A percentile compares a stretch with the other conserved stretches of the same genome.
Evolutionary conservation across 2,888 invertebrate species (phyloP).

Genomic region (Cerceris ruficornis): DNA sequence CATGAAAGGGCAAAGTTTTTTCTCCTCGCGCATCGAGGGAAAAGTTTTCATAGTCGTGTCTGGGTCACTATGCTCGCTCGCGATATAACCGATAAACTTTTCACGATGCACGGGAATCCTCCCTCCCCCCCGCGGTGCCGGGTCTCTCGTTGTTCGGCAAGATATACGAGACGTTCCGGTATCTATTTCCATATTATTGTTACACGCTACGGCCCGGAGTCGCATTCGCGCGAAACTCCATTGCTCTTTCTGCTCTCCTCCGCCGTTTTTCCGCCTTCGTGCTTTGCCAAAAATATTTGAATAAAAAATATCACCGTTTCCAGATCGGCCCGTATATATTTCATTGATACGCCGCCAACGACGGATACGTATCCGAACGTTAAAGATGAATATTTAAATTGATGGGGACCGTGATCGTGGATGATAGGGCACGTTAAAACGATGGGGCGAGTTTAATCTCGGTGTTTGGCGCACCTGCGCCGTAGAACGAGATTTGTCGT

Average conservation of each 20-base stretch:
- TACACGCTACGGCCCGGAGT: slow-evolving; percentile 17
- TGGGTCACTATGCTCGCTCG: slow-evolving; percentile 47
- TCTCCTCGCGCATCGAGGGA: background rate
- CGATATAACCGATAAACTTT: slow-evolving; percentile 52
- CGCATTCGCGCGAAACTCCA: slow-evolving; percentile 9
- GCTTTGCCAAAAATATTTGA: background rate
- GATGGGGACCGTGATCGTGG: no score
- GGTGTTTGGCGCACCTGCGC: no score
- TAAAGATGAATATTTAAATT: no score
- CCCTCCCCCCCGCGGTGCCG: background rate
- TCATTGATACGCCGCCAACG: no score
- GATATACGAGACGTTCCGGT: slow-evolving; percentile 33
- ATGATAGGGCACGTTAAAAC: no score
- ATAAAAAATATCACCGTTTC: slow-evolving; percentile 9
- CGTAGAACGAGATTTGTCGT: no score
- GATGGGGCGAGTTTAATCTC: no score
- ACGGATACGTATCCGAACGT: no score
- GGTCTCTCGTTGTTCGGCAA: slow-evolving; percentile 19
- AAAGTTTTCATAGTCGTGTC: slow-evolving; percentile 45
- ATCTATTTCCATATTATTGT: slow-evolving; percentile 55
- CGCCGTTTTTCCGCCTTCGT: background rate
- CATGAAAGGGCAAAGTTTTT: slow-evolving; percentile 25
- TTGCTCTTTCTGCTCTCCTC: slow-evolving; percentile 18
- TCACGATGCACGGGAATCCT: slow-evolving; percentile 28
- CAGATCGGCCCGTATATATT: no score